Evolutionary conservation across 2,888 invertebrate genomes (phyloP), one percentile per base, ranked within the genome.

Genomic region (Ametastegia equiseti): DNA sequence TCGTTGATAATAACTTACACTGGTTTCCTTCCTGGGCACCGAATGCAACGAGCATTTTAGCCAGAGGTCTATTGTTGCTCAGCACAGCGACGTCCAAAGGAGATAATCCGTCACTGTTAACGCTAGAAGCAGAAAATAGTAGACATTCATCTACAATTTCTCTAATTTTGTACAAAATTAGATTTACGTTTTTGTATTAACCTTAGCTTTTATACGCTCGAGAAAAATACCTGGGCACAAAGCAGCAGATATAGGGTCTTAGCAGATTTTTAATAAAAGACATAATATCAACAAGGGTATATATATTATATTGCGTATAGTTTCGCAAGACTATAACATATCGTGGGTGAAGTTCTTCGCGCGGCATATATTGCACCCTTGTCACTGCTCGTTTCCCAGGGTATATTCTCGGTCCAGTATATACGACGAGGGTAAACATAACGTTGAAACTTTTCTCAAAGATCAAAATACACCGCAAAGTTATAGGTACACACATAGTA

Each of bases 31-130:
- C 97, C 88, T 95, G 95, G 84, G 97, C 97, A 83, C 97, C 97
- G 89, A 96, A 96, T 85, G 96, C 95, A 89, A 98, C 95, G 83
- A 99, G 94, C 95, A 98, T 96, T 92, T 96, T 97, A 81, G 97
- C 97, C 92, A 99, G 95, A 78, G 96, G 95, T 86, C 96, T 94
- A 91, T 98, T 97, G 92, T 96, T 97, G 89, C 97, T 97, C 90
- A 99, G 94, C 78, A 98, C 97, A 0, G 99, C 98, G 84, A 99
- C 96, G 92, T 99, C 99, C 91, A 99, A 92, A 0, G 98, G 96
- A 11, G 98, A 97, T 84, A 99, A 92, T 30, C 97, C 97, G 92
- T 98, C 98, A 82, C 95, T 94, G 92, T 98, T 98, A 87, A 97
- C 94, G 91, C 98, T 98, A 47, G 27, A 71, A 47, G 27, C 30